Conservation (phyloP, 2,888 invertebrate species). For the Caenorhabditis japonica region DNA sequence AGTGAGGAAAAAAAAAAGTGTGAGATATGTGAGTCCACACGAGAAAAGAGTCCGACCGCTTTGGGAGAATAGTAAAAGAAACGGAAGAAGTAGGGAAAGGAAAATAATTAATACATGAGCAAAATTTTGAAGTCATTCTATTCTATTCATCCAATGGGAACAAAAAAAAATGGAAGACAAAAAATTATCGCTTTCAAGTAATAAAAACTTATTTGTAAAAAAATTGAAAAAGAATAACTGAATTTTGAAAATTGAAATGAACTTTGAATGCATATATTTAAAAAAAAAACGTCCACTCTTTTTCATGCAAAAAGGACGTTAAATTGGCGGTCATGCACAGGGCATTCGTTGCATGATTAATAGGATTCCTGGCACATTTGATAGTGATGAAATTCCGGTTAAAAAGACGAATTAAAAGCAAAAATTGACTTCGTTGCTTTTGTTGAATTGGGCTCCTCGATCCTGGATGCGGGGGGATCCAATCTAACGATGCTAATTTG, state of each 20-base stretch:
- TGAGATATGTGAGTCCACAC: conserved; percentile 20
- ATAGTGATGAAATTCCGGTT: conserved; percentile 8
- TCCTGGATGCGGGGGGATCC: not conserved
- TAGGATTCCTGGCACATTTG: conserved; percentile 2
- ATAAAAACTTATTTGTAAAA: no score
- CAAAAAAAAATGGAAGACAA: no score
- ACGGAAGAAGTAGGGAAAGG: conserved; percentile 8
- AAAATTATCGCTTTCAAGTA: no score
- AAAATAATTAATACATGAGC: not conserved
- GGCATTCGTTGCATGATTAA: conserved; percentile 33
- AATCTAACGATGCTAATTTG: conserved; percentile 45
- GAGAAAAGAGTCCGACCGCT: not conserved
- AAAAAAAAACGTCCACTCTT: no score
- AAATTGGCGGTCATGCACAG: no score
- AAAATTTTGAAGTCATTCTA: no score
- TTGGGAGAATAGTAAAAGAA: conserved; percentile 1
- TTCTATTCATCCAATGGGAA: no score
- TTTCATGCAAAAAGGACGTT: no score
- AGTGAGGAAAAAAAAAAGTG: conserved; percentile 10
- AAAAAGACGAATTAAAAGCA: conserved; percentile 9
- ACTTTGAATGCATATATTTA: no score
- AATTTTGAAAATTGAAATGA: no score
- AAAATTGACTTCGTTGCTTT: conserved; percentile 30
- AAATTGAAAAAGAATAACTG: no score
- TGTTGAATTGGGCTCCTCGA: conserved; percentile 10